A percentile compares a stretch with the other conserved stretches of the same genome.
These are phyloP conservation scores for Sebastes taczanowskii DNA, from an alignment of 2,797 vertebrate genomes.

Conservation along the genomic window DNA sequence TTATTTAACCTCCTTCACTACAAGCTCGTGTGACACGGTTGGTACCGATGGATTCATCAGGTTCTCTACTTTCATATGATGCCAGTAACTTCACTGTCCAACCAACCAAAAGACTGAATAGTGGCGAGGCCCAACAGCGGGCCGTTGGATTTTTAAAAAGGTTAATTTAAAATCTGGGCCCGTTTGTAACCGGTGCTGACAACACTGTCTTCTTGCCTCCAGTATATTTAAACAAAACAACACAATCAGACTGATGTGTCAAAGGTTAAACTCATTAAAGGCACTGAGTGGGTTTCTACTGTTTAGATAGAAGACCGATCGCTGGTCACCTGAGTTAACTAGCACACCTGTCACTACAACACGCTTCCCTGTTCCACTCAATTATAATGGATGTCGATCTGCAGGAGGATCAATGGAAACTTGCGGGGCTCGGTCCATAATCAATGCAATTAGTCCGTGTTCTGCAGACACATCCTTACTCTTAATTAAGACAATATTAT, in stretches of 20 bases:
- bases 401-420: conserved; percentile 86
- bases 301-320: not conserved
- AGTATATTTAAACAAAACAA: not conserved
- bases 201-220: too few relatives aligned
- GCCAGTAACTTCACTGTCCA: too few relatives aligned
- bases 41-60: too few relatives aligned
- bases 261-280: not conserved
- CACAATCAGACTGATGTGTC: not conserved
- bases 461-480: conserved; percentile 88
- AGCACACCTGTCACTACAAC: not conserved
- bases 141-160: too few relatives aligned
- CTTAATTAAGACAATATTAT: conserved; percentile 87
- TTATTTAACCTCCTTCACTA: too few relatives aligned
- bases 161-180: too few relatives aligned
- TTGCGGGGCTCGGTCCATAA: conserved; percentile 88
- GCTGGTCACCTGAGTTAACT: not conserved
- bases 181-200: too few relatives aligned
- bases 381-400: not conserved
- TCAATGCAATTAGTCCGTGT: conserved; percentile 92
- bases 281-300: not conserved
- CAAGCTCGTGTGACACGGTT: too few relatives aligned
- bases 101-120: too few relatives aligned
- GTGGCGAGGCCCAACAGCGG: too few relatives aligned
- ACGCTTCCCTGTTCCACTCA: not conserved
- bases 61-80: too few relatives aligned